Evolutionary conservation across 92 coral and sea anemone genomes (phyloP).

Genomic region (Parazoanthus atlanticus): DNA sequence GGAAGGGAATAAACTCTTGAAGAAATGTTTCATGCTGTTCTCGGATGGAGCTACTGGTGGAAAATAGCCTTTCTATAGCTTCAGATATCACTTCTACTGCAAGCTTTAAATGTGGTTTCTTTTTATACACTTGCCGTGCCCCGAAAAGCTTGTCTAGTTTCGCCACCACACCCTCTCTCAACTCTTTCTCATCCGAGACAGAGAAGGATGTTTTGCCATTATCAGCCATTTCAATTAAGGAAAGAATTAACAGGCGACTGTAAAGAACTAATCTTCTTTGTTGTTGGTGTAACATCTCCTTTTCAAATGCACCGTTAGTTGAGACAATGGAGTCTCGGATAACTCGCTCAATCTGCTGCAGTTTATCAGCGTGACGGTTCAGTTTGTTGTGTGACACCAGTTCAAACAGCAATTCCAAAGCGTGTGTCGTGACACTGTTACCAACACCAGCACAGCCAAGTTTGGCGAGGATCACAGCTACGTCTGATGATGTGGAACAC

Average conservation of each 20-base stretch:
- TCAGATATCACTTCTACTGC: neutral
- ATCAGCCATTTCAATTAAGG: too few relatives aligned
- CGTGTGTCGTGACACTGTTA: neutral
- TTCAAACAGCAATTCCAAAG: neutral
- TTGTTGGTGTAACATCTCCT: too few relatives aligned
- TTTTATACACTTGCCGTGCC: neutral
- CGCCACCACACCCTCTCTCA: neutral
- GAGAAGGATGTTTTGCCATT: too few relatives aligned
- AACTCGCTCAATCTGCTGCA: neutral
- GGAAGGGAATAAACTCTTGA: neutral
- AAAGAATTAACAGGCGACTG: too few relatives aligned
- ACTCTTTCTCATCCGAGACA: neutral
- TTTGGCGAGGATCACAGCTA: neutral
- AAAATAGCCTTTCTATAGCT: neutral
- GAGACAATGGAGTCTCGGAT: conserved; percentile 3
- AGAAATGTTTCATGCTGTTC: neutral
- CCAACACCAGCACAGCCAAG: conserved; percentile 7
- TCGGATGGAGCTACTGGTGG: neutral
- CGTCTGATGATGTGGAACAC: too few relatives aligned
- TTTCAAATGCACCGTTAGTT: neutral
- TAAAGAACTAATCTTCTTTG: too few relatives aligned
- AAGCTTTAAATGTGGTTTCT: neutral
- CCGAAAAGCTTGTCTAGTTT: neutral
- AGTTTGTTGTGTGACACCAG: conserved; percentile 14
- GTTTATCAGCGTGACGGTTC: conserved; percentile 3